Evolutionary conservation across 2,888 invertebrate genomes (phyloP).

Genomic region (Margaritifera margaritifera): DNA sequence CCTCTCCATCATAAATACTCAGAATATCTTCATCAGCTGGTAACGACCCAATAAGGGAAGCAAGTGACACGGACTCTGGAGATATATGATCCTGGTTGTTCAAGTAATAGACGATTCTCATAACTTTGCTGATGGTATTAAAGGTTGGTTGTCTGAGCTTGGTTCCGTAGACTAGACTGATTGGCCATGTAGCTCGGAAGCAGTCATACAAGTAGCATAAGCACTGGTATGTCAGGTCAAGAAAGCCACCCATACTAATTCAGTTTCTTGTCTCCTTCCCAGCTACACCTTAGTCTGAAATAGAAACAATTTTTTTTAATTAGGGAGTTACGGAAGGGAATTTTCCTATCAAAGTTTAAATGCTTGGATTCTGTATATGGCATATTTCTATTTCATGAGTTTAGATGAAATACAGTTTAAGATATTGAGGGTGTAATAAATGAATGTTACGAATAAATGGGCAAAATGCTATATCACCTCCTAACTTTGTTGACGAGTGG

Average conservation of each 20-base stretch:
- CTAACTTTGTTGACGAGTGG: too few species aligned
- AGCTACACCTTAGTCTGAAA: too few species aligned
- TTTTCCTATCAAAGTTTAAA: too few species aligned
- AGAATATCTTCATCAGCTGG: slow-evolving; percentile 55
- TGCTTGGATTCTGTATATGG: too few species aligned
- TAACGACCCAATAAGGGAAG: slow-evolving; percentile 32
- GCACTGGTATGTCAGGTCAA: slow-evolving; percentile 44
- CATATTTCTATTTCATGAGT: too few species aligned
- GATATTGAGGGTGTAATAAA: too few species aligned
- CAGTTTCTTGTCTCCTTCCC: too few species aligned
- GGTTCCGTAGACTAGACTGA: slow-evolving; percentile 41
- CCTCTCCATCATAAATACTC: slow-evolving; percentile 76
- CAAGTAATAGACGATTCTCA: slow-evolving; percentile 32
- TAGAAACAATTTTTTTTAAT: too few species aligned
- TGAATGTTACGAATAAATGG: too few species aligned
- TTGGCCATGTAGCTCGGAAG: slow-evolving; percentile 48
- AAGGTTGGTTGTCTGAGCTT: slow-evolving; percentile 29
- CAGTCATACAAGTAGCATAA: slow-evolving; percentile 47
- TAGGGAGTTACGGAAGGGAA: too few species aligned
- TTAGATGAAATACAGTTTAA: too few species aligned
- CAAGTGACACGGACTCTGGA: slow-evolving; percentile 15
- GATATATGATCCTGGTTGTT: slow-evolving; percentile 25
- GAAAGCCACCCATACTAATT: slow-evolving; percentile 27
- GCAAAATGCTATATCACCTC: too few species aligned
- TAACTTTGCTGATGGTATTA: slow-evolving; percentile 38